Conservation (phyloP, 2,113 vertebrate species). For the Cairina moschata region DNA sequence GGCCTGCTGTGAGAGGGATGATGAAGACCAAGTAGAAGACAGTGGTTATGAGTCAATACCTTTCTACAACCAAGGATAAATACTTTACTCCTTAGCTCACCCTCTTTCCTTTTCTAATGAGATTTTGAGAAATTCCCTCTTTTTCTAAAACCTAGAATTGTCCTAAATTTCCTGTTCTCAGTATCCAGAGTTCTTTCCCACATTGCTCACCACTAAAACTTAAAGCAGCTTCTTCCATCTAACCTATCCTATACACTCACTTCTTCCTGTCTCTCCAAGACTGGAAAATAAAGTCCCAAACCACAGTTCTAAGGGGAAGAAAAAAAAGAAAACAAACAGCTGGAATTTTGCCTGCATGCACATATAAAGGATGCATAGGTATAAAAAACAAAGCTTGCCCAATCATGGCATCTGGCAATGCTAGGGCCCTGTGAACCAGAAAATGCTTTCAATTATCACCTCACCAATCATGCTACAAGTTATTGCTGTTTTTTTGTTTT, state of each 20-base stretch:
- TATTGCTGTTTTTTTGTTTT: slow-evolving; percentile 33
- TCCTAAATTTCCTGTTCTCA: neutral
- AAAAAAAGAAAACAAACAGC: neutral
- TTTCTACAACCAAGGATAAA: neutral
- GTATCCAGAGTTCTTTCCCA: neutral
- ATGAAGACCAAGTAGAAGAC: neutral
- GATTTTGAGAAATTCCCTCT: neutral
- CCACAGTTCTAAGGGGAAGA: neutral
- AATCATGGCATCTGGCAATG: slow-evolving; percentile 30
- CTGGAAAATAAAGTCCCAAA: slow-evolving; percentile 19
- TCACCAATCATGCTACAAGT: slow-evolving; percentile 60
- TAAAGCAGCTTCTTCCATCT: neutral
- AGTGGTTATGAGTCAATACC: neutral
- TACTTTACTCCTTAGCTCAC: neutral
- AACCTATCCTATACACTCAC: neutral
- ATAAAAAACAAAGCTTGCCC: slow-evolving; percentile 30
- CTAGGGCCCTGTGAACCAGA: slow-evolving; percentile 28
- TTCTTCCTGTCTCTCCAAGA: neutral
- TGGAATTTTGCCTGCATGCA: neutral
- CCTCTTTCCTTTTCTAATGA: neutral
- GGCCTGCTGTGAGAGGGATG: neutral
- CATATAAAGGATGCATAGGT: neutral
- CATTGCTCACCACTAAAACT: neutral
- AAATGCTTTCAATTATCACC: slow-evolving; percentile 79
- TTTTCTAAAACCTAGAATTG: neutral